Evolutionary conservation across 2,888 invertebrate genomes (phyloP).

Genomic region (Deilephila porcellus): DNA sequence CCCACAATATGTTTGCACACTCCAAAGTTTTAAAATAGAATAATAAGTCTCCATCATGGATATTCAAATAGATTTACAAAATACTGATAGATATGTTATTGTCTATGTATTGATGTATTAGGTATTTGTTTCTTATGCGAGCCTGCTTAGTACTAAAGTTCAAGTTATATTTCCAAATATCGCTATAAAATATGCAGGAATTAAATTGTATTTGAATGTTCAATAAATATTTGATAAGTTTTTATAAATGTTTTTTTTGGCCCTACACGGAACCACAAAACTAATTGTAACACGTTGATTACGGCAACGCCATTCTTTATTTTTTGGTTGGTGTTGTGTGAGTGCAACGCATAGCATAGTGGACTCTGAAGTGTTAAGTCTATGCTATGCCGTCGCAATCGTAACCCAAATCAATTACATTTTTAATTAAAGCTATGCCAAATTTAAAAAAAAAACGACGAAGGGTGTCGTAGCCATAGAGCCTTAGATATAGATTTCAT

Average conservation of each 20-base stretch:
- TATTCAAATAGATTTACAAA: not conserved
- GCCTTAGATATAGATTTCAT: no score
- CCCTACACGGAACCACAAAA: no score
- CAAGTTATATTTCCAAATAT: constrained; percentile 4
- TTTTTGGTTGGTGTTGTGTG: no score
- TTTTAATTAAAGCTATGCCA: no score
- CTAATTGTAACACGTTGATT: no score
- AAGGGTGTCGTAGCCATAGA: no score
- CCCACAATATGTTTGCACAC: not conserved
- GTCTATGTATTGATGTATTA: not conserved
- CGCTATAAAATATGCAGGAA: constrained; percentile 2
- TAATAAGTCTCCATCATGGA: not conserved
- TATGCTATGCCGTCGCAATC: no score
- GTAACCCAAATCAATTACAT: no score
- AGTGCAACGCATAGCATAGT: no score
- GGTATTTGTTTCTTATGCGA: not conserved
- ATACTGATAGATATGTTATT: not conserved
- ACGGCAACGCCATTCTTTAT: no score
- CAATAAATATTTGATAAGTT: constrained; percentile 24
- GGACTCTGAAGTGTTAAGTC: no score
- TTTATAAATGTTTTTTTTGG: not conserved
- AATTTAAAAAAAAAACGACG: no score
- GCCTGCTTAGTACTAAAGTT: not conserved
- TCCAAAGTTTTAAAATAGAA: not conserved
- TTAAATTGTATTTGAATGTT: constrained; percentile 33